Evolutionary conservation across 2,113 vertebrate species (phyloP).

Genomic region (Plotosus lineatus): DNA sequence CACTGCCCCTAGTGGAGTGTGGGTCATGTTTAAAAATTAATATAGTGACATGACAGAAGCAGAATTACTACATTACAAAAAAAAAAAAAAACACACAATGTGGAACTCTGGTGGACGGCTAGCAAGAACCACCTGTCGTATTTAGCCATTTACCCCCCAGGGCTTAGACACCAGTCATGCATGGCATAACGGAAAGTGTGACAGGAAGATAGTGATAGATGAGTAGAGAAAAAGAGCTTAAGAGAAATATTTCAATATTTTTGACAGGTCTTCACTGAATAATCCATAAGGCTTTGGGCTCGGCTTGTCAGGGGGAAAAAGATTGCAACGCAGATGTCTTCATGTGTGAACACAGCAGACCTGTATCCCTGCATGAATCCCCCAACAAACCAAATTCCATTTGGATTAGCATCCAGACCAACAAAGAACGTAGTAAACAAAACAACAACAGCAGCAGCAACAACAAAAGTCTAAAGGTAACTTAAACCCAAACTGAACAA

Average conservation of each 20-base stretch:
- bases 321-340: conserved; percentile 39
- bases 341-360: conserved; percentile 36
- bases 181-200: neutral
- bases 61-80: neutral
- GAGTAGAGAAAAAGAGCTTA: neutral
- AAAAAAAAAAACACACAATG: neutral
- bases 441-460: no score
- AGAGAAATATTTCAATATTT: conserved; percentile 16
- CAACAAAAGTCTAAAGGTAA: no score
- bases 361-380: conserved; percentile 1
- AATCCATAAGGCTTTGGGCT: conserved; percentile 40
- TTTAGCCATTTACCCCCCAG: conserved; percentile 1
- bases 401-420: neutral
- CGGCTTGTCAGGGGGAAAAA: conserved; percentile 17
- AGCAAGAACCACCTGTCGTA: conserved; percentile 11
- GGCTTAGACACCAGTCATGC: conserved; percentile 14
- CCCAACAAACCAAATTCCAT: neutral
- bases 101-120: neutral
- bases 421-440: neutral
- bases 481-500: neutral
- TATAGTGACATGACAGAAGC: conserved; percentile 26
- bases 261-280: conserved; percentile 40
- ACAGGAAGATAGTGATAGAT: neutral
- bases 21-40: conserved; percentile 12
- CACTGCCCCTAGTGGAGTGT: no score